Base-by-base conservation (phyloP, 2,113 vertebrate species). In the Laticauda laticaudata region DNA sequence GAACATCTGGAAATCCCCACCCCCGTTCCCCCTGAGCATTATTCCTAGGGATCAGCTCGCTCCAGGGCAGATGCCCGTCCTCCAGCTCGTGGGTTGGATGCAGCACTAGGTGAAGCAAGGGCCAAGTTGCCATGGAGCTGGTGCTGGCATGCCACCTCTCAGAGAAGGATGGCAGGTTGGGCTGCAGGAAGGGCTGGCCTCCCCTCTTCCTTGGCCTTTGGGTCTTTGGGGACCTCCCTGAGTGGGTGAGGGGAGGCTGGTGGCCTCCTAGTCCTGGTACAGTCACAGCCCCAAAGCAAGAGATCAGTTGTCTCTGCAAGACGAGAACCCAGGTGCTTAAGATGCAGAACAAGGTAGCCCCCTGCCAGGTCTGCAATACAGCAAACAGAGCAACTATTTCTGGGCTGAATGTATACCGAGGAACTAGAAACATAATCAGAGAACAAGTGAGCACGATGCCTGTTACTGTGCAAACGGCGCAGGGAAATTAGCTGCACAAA, bases 101-200 rank as follows among this genome's bases (percentile, higher is more conserved):
- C 56, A 20, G 64, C 54, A 57, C 24, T 64, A 24, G 88, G 92
- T 57, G n/a, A 23, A 89, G 87, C 61, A 48, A 12, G 4, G 54
- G 69, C 88, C n/a, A 43, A 9, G 88, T 89, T 90, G 92, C 92
- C 69, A 86, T 90, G 88, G 26, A 90, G 88, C 88, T 12, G 5
- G 9, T 4, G n/a, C 91, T 29, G 18, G 64, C n/a, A 56, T 45
- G 90, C 91, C 81, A 39, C 81, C 9, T 56, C 45, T 26, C 24
- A 2, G 23, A 23, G 3, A 43, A 11, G 9, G 39, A 29, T 10
- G 24, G 20, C 39, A 51, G 85, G 39, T 23, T 11, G 6, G 21
- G 61, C 29, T 14, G 34, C n/a, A 18, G 21, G 11, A 39, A 24
- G 12, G 43, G 24, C 54, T 39, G n/a, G 57, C 53, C 69, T 43